phyloP scores from a whole-genome alignment of 2,113 vertebrate species.

The Tragulus kanchil region DNA sequence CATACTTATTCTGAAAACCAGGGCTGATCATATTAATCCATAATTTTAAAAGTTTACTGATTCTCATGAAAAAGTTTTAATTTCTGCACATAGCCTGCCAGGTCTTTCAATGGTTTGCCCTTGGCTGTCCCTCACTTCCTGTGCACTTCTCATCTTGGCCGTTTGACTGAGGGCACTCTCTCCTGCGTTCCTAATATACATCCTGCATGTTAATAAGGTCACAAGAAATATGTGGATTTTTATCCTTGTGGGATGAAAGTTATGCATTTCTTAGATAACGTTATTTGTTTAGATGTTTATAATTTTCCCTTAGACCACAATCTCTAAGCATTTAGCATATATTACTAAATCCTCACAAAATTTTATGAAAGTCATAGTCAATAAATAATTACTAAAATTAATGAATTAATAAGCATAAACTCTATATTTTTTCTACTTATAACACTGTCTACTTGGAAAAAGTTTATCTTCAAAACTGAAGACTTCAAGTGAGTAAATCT shows the following conservation, averaged over 20 bases:
- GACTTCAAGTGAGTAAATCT: not conserved
- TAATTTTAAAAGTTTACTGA: not conserved
- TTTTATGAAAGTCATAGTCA: not conserved
- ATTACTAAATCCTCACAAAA: not conserved
- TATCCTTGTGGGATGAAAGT: fast-evolving
- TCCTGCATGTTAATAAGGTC: no score
- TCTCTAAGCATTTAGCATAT: not conserved
- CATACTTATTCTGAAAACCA: not conserved
- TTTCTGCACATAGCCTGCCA: not conserved
- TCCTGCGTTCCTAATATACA: fast-evolving
- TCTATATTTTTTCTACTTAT: not conserved
- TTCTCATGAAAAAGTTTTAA: not conserved
- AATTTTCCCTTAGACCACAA: not conserved
- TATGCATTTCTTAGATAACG: not conserved
- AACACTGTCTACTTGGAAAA: not conserved
- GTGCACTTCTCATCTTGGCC: fast-evolving
- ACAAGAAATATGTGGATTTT: not conserved
- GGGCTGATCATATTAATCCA: not conserved
- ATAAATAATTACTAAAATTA: not conserved
- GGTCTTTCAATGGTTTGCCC: not conserved
- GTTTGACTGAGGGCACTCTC: no score
- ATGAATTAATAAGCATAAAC: not conserved
- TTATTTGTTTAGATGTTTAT: not conserved
- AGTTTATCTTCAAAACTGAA: not conserved
- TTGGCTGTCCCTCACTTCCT: not conserved